Base-by-base conservation (phyloP, 35 echinoderm and acorn worm genomes). In the Apostichopus californicus region DNA sequence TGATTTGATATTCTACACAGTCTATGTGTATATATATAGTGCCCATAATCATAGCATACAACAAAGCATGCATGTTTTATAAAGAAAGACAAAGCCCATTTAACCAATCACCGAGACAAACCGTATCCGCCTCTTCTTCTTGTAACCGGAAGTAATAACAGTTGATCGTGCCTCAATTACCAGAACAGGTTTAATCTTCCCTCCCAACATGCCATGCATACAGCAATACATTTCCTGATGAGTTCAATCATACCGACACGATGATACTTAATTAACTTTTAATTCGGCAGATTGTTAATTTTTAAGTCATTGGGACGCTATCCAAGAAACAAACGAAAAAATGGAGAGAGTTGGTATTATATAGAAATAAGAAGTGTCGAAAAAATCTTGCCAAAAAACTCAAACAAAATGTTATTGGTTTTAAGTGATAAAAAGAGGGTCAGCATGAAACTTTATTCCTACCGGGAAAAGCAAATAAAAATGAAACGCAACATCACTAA, bases 321-420 rank as follows among this genome's bases (percentile, higher is more conserved):
- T 58, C 78, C 28, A 81, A 55, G 26, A 81, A 81, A 81, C 8
- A 0, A 61, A 61, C 7, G 2, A 5, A 61, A 28, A 54, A 28
- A 81, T 81, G 46, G 8, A 14, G 22, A 46, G 34, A 46, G 34
- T 46, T 46, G 34, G 34, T 46, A 46, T 46, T 3, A 46, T 46
- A 46, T 46, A 46, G 34, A 46, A 46, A 46, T 46, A 46, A 46
- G 34, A 3, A 46, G 34, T 46, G 3, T 46, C 34, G 34, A 28
- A 54, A 28, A 25, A 81, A 81, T 20, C 55, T 25, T 81, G 23
- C 28, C 34, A 81, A 23, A 34, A 83, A 83, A 85, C 81, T 15
- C 55, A 85, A 85, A 85, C 81, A 85, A 85, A 85, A 85, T 85
- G 81, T 85, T 85, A 85, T 85, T 58, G 81, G 81, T 58, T 55